These are phyloP conservation scores for Emydocephalus ijimae DNA, from an alignment of 2,113 vertebrate genomes.

Conservation along the genomic window DNA sequence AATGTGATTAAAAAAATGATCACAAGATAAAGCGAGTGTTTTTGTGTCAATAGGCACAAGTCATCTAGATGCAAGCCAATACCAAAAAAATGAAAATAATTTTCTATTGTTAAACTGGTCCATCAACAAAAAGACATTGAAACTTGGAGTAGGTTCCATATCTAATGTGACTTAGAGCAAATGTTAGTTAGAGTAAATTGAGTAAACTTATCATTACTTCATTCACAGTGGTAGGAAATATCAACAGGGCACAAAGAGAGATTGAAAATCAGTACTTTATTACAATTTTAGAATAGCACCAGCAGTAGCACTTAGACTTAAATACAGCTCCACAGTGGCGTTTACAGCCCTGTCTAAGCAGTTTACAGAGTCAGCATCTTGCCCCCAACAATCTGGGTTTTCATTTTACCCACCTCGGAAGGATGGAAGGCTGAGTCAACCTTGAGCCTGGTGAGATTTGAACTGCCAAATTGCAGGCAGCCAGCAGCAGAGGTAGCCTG, in stretches of 20 bases:
- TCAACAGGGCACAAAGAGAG: not conserved
- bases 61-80: not conserved
- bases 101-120: not conserved
- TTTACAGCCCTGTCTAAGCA: too few species aligned
- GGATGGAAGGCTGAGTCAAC: too few species aligned
- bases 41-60: not conserved
- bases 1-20: not conserved
- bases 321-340: too few species aligned
- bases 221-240: not conserved
- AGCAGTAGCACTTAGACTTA: too few species aligned
- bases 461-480: too few species aligned
- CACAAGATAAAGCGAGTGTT: not conserved
- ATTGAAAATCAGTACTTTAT: not conserved
- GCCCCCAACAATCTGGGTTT: too few species aligned
- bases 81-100: not conserved
- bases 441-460: too few species aligned
- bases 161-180: not conserved
- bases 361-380: too few species aligned
- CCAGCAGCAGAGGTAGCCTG: too few species aligned
- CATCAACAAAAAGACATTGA: not conserved
- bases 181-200: not conserved
- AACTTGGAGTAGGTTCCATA: not conserved
- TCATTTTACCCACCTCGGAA: too few species aligned
- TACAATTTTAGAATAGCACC: not conserved
- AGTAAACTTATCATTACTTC: not conserved